A percentile compares a stretch with the other conserved stretches of the same genome.
These are phyloP conservation scores for Drosophila dives DNA, from an alignment of 2,888 invertebrate genomes.

Conservation along the genomic window DNA sequence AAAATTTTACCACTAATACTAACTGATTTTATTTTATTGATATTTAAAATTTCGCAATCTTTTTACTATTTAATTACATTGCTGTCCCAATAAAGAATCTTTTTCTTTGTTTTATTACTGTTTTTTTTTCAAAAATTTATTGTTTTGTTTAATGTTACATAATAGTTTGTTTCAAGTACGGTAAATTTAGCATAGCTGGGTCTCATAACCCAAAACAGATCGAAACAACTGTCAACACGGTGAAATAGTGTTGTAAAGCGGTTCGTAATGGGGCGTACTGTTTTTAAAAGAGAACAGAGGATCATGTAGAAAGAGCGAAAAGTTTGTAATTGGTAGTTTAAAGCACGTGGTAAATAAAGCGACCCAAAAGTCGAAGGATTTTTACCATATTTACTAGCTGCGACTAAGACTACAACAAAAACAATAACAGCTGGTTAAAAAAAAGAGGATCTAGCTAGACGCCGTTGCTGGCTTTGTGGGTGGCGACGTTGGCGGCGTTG, in stretches of 20 bases:
- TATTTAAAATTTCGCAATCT: neutral
- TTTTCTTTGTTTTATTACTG: neutral
- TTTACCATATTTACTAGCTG: conserved; percentile 31
- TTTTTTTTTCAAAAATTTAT: conserved; percentile 38
- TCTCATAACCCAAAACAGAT: conserved; percentile 23
- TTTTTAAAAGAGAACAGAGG: neutral
- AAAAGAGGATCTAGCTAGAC: conserved; percentile 36
- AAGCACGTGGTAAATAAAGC: conserved; percentile 43
- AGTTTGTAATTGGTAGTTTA: conserved; percentile 14
- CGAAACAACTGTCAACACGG: conserved; percentile 1
- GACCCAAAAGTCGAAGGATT: conserved; percentile 19
- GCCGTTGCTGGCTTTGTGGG: conserved; percentile 77
- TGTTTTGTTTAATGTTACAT: conserved; percentile 34
- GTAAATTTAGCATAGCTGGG: conserved; percentile 41
- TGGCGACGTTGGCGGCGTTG: conserved; percentile 54
- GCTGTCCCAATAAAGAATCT: neutral
- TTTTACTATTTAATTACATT: neutral
- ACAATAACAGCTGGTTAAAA: conserved; percentile 34
- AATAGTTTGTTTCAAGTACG: conserved; percentile 33
- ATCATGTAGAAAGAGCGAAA: neutral
- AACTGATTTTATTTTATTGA: neutral
- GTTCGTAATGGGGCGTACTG: neutral
- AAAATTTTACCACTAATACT: too few relatives aligned
- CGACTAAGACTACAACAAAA: conserved; percentile 51
- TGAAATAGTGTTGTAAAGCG: conserved; percentile 2